Evolutionary conservation across 92 coral and sea anemone genomes (phyloP).

Genomic region (Zoanthus gigantus): DNA sequence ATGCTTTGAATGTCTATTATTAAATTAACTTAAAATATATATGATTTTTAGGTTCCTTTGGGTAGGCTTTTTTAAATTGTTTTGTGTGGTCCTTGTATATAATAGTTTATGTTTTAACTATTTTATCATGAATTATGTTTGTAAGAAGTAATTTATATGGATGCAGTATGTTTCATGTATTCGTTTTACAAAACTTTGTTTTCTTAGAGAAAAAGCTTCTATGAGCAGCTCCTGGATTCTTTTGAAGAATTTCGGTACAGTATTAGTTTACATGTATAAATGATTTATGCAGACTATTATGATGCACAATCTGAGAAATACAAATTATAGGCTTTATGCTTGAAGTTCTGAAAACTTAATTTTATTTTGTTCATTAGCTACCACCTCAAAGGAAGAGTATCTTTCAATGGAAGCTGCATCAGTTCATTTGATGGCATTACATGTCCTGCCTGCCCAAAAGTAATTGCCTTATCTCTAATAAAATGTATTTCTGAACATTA

Average conservation of each 20-base stretch:
- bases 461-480: background rate
- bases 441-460: conserved; percentile 22
- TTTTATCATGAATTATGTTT: too few species aligned
- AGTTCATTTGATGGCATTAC: background rate
- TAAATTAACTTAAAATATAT: background rate
- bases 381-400: conserved; percentile 3
- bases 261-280: background rate
- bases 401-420: conserved; percentile 13
- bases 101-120: background rate
- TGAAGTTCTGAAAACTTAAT: conserved; percentile 3
- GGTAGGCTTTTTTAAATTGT: background rate
- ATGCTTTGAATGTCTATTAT: background rate
- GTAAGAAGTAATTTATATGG: background rate
- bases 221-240: conserved; percentile 68
- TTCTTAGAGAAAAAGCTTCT: conserved; percentile 56
- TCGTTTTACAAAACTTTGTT: background rate
- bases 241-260: conserved; percentile 74
- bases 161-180: background rate
- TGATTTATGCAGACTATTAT: conserved; percentile 2
- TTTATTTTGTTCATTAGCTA: background rate
- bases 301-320: background rate
- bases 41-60: background rate
- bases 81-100: conserved; percentile 8
- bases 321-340: background rate
- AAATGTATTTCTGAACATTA: background rate